Conservation (phyloP, 2,888 invertebrate species). For the Melanchra persicariae region DNA sequence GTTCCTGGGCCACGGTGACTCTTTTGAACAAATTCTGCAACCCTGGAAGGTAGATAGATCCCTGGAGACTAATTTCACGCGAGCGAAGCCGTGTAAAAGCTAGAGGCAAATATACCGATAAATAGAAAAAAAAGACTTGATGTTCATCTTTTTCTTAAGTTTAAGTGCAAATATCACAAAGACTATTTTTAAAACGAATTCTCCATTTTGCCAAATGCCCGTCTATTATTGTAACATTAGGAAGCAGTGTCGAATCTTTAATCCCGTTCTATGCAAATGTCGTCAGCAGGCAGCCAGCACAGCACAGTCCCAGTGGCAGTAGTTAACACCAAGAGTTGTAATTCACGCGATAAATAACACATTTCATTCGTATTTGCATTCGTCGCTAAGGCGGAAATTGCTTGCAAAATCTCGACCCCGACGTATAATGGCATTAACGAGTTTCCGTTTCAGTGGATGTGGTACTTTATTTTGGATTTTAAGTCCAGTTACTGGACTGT, state of each 20-base stretch:
- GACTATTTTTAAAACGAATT: too few species aligned
- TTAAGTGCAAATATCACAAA: too few species aligned
- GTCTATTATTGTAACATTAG: slow-evolving; percentile 57
- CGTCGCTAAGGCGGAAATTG: slow-evolving; percentile 87
- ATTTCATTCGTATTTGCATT: slow-evolving; percentile 87
- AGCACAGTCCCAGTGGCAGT: slow-evolving; percentile 59
- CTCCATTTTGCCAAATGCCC: slow-evolving; percentile 53
- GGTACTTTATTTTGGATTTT: slow-evolving; percentile 62
- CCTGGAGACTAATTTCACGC: too few species aligned
- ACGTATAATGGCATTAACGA: slow-evolving; percentile 71
- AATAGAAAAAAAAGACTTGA: too few species aligned
- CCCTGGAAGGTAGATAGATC: too few species aligned
- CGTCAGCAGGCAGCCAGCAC: slow-evolving; percentile 53
- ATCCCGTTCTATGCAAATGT: slow-evolving; percentile 70
- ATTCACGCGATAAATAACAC: slow-evolving; percentile 88
- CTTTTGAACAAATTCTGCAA: too few species aligned
- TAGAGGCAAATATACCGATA: too few species aligned
- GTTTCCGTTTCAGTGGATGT: slow-evolving; percentile 70
- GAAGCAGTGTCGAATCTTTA: slow-evolving; percentile 65
- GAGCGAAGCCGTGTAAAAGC: too few species aligned
- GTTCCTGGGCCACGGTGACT: too few species aligned
- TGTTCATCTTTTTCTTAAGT: too few species aligned
- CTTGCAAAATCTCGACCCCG: slow-evolving; percentile 84
- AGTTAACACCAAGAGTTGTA: slow-evolving; percentile 79
- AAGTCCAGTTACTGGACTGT: slow-evolving; percentile 7